phyloP scores from a whole-genome alignment of 2,113 vertebrate species.

The Phaethornis superciliosus region DNA sequence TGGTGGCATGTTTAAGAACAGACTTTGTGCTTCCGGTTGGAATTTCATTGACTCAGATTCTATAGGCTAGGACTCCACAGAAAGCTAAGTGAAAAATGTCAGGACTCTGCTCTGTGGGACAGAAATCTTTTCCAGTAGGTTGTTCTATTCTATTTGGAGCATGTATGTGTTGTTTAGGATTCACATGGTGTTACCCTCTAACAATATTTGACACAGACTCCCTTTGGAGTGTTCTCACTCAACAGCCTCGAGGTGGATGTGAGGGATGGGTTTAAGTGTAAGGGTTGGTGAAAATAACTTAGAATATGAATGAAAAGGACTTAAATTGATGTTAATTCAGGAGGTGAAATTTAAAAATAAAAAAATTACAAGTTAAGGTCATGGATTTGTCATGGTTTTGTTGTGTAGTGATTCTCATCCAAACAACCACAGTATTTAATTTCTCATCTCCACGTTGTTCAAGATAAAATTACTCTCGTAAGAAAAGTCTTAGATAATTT shows the following conservation, averaged over 20 bases:
- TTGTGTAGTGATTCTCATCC: not conserved
- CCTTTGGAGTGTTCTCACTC: not conserved
- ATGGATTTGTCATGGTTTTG: not conserved
- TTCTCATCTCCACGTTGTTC: not conserved
- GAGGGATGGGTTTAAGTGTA: not conserved
- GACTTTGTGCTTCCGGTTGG: not conserved
- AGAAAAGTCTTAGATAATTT: not conserved
- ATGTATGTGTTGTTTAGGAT: not conserved
- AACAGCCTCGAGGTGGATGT: not conserved
- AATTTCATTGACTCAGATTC: fast-evolving
- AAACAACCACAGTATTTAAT: not conserved
- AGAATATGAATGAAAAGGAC: not conserved
- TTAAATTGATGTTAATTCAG: not conserved
- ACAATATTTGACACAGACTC: not conserved
- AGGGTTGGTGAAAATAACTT: not conserved
- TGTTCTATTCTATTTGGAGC: not conserved
- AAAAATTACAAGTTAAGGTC: not conserved
- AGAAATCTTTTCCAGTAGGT: not conserved
- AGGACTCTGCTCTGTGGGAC: not conserved
- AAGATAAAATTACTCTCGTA: not conserved
- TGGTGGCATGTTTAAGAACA: not conserved
- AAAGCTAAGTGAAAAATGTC: fast-evolving
- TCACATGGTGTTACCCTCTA: not conserved
- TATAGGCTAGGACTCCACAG: not conserved
- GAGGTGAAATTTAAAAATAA: not conserved